A percentile compares a stretch with the other conserved stretches of the same genome.
Conservation (phyloP, 2,113 vertebrate genomes). For the Coryphaenoides rupestris region DNA sequence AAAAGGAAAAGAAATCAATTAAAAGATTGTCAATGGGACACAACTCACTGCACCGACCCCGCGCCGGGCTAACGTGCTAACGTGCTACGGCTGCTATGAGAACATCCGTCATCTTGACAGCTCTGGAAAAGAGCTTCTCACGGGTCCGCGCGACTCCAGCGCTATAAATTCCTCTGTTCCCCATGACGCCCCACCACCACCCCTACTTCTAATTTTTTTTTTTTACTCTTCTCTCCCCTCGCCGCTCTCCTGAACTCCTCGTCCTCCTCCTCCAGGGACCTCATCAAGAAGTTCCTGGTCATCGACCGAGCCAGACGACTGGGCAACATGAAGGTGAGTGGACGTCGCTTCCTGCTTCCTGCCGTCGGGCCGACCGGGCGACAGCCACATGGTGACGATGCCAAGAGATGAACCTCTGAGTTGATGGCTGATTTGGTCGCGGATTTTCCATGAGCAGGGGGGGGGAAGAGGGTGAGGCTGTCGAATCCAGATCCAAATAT, state of each 20-base stretch:
- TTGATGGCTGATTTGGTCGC: no score
- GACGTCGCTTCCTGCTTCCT: slow-evolving; percentile 10
- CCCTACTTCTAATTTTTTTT: not conserved
- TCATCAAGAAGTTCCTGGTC: slow-evolving; percentile 93
- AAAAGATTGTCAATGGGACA: slow-evolving; percentile 22
- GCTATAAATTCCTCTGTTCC: not conserved
- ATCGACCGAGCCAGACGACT: slow-evolving; percentile 88
- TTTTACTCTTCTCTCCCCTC: not conserved
- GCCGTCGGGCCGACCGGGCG: not conserved
- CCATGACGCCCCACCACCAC: not conserved
- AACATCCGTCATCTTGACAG: slow-evolving; percentile 28
- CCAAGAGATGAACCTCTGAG: no score
- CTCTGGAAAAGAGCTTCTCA: not conserved
- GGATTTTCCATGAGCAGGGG: no score
- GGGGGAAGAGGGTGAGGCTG: no score
- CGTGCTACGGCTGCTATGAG: not conserved
- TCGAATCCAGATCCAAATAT: no score
- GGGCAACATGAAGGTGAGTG: slow-evolving; percentile 94
- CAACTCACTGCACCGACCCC: not conserved
- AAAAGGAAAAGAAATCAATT: slow-evolving; percentile 6
- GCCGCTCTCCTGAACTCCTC: not conserved
- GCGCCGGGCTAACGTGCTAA: not conserved
- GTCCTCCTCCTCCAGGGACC: slow-evolving; percentile 74
- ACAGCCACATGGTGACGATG: no score
- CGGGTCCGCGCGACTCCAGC: not conserved